A percentile compares a stretch with the other conserved stretches of the same genome.
Evolutionary conservation across 2,888 invertebrate species (phyloP).

Genomic region (Zygaena filipendulae): DNA sequence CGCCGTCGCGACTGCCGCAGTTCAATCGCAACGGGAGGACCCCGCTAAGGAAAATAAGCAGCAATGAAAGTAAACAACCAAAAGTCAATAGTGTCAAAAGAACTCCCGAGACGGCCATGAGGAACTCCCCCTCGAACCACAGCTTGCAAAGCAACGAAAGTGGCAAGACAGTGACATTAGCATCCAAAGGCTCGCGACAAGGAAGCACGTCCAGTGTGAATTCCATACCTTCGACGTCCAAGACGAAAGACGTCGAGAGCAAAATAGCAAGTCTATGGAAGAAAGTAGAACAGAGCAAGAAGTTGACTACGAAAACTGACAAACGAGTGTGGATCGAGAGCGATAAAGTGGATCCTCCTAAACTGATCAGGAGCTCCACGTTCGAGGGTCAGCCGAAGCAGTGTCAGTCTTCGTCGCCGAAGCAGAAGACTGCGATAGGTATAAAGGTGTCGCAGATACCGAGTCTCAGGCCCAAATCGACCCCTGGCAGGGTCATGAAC

Average conservation of each 20-base stretch:
- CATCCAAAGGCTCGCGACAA: conserved; percentile 37
- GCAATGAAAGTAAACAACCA: conserved; percentile 20
- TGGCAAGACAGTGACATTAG: conserved; percentile 48
- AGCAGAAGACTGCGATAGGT: conserved; percentile 58
- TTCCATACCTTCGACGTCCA: conserved; percentile 63
- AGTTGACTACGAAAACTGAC: conserved; percentile 66
- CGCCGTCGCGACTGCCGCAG: conserved; percentile 54
- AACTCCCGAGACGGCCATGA: conserved; percentile 38
- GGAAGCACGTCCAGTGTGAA: conserved; percentile 70
- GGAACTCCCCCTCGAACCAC: conserved; percentile 64
- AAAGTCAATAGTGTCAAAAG: conserved; percentile 26
- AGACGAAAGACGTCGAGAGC: conserved; percentile 75
- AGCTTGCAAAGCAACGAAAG: conserved; percentile 66
- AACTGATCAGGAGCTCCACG: conserved; percentile 71
- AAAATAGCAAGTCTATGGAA: conserved; percentile 86
- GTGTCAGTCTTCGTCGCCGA: conserved; percentile 38
- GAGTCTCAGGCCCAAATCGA: conserved; percentile 40
- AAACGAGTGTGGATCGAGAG: conserved; percentile 70
- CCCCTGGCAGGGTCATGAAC: conserved; percentile 23
- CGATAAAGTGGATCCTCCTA: conserved; percentile 41
- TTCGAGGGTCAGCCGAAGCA: conserved; percentile 69
- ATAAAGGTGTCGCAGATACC: conserved; percentile 57
- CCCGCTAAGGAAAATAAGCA: conserved; percentile 27
- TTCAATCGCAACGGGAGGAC: conserved; percentile 33
- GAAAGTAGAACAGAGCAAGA: conserved; percentile 76